Base-by-base conservation (phyloP, 1,140 invertebrate species). In the Holotrichia oblita region DNA sequence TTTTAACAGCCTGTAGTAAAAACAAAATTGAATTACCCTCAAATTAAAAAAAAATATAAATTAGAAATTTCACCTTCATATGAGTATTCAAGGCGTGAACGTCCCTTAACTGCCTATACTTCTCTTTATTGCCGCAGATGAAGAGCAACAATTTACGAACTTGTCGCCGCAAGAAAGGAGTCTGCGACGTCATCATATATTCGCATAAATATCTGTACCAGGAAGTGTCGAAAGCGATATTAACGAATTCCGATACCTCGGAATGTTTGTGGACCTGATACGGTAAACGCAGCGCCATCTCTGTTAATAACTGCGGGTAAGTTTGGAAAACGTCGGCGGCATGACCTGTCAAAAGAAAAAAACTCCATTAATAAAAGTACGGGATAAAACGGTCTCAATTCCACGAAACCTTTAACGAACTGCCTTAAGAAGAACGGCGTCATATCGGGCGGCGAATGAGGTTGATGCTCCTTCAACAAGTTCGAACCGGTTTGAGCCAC, bases 81-180 rank as follows among this genome's bases (percentile, higher is more conserved):
- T 96, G 94, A 61, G 94, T 94, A 80, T 94, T 93, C 0, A 97
- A 87, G 6, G 96, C 95, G 87, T 99, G 96, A 9, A 98, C 90
- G 89, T 99, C 98, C 44, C 97, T 91, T 55, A 98, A 87, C 85
- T 98, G 95, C 20, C 97, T 91, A 87, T 99, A 99, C 78, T 96
- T 96, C 81, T 99, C 97, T 84, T 98, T 98, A 44, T 95, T 98
- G 20, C 97, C 97, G 87, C 97, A 98, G 78, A 99, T 94, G 81
- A 97, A 95, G 74, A 99, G 89, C 0, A 99, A 86, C 3, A 99
- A 89, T 89, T 99, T 98, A 8, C 97, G 91, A 0, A 95, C 94
- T 90, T 97, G 95, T 77, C 94, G 87, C 76, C 93, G 87, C 0
- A 94, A 90, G 64, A 95, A 90, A 6, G 94, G 91, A 80, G 94